Evolutionary conservation across 1,140 invertebrate species (phyloP).

Genomic region (Drosophila miranda): DNA sequence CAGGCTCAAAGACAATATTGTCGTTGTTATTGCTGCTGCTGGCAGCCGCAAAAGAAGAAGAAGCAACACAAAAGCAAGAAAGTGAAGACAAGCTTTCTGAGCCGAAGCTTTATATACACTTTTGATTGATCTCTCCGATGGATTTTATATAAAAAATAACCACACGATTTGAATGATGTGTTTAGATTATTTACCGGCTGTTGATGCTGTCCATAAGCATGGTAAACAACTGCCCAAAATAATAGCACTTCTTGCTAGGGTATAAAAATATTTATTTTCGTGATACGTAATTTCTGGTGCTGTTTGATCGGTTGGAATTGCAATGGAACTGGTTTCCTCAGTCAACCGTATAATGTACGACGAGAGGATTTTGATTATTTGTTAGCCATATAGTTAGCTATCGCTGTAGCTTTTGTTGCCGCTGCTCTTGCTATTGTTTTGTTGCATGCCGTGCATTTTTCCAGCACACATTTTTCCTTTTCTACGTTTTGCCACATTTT

Average conservation of each 20-base stretch:
- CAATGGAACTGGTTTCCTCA: slow-evolving; percentile 77
- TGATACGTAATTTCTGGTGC: slow-evolving; percentile 78
- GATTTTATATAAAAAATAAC: no score
- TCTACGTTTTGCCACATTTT: slow-evolving; percentile 61
- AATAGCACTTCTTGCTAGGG: slow-evolving; percentile 16
- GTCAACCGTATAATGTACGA: slow-evolving; percentile 71
- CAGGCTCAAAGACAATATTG: slow-evolving; percentile 21
- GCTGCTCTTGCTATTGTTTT: slow-evolving; percentile 35
- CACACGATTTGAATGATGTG: not conserved
- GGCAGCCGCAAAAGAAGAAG: slow-evolving; percentile 33
- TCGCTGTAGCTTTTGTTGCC: slow-evolving; percentile 17
- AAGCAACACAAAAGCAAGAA: slow-evolving; percentile 8
- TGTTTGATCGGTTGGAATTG: slow-evolving; percentile 69
- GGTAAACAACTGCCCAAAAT: no score
- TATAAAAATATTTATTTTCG: slow-evolving; percentile 58
- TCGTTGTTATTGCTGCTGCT: slow-evolving; percentile 33
- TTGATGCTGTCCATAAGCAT: no score
- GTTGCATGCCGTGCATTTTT: slow-evolving; percentile 62
- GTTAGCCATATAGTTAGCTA: slow-evolving; percentile 29
- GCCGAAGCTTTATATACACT: no score
- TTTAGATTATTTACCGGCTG: no score
- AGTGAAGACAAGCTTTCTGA: no score
- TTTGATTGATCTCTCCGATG: no score
- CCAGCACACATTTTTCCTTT: slow-evolving; percentile 56
- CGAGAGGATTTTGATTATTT: slow-evolving; percentile 62